phyloP scores from a whole-genome alignment of 1,140 invertebrate genomes.

The Papilio aristodemus region DNA sequence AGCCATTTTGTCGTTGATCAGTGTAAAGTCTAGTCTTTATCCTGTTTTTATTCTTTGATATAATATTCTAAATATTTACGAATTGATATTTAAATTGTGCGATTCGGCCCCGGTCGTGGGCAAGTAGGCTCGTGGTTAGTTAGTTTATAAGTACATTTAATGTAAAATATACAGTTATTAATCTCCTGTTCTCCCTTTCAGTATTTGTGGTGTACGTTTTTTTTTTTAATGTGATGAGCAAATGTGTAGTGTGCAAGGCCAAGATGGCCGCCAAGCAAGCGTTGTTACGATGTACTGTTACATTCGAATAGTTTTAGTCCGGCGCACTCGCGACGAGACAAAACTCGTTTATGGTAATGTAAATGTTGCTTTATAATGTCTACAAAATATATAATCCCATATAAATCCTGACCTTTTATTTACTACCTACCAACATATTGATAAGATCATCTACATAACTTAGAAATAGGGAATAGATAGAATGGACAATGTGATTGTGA shows the following conservation, averaged over 20 bases:
- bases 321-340: slow-evolving; percentile 52
- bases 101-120: slow-evolving; percentile 56
- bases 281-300: slow-evolving; percentile 78
- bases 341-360: slow-evolving; percentile 77
- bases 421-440: slow-evolving; percentile 21
- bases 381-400: slow-evolving; percentile 81
- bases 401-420: slow-evolving; percentile 69
- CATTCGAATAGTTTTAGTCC: slow-evolving; percentile 78
- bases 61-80: slow-evolving; percentile 72
- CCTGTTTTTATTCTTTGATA: slow-evolving; percentile 77
- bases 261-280: slow-evolving; percentile 53
- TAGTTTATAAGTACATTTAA: slow-evolving; percentile 75
- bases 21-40: slow-evolving; percentile 82
- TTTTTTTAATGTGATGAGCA: slow-evolving; percentile 53
- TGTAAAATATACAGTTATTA: slow-evolving; percentile 74
- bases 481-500: not conserved
- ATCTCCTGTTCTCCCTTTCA: slow-evolving; percentile 75
- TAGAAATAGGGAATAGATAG: not conserved
- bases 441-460: not conserved
- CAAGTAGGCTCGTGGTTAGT: slow-evolving; percentile 74
- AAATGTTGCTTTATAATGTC: slow-evolving; percentile 81
- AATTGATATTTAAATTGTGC: slow-evolving; percentile 76
- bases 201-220: slow-evolving; percentile 74
- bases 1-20: slow-evolving; percentile 77
- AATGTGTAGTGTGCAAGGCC: slow-evolving; percentile 47